phyloP scores from a whole-genome alignment of 2,888 invertebrate species.

The Xanthia togata region DNA sequence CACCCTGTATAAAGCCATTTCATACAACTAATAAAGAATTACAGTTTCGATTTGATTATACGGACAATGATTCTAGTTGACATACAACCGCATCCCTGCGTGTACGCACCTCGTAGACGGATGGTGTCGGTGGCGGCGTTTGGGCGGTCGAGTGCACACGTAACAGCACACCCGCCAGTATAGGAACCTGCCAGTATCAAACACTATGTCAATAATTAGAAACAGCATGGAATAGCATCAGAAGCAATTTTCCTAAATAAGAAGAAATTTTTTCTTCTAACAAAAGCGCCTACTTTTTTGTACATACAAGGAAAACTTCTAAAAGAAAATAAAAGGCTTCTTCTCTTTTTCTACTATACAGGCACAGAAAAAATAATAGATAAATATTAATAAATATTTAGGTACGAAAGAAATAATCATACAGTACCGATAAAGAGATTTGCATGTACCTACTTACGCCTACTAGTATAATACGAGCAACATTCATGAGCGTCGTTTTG shows the following conservation, averaged over 20 bases:
- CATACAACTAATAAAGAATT: not conserved
- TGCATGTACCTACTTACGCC: not conserved
- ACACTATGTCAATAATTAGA: not conserved
- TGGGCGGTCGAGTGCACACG: conserved; percentile 95
- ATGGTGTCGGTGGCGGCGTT: conserved; percentile 85
- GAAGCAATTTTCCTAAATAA: not conserved
- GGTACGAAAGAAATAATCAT: not conserved
- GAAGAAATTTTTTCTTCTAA: not conserved
- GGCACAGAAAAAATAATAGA: not conserved
- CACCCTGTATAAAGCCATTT: too few relatives aligned
- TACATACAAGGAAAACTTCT: not conserved
- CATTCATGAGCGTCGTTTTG: not conserved
- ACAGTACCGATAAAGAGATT: not conserved
- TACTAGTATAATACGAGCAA: not conserved
- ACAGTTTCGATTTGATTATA: not conserved
- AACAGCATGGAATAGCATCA: not conserved
- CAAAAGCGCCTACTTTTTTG: not conserved
- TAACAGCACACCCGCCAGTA: conserved; percentile 98
- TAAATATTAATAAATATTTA: not conserved
- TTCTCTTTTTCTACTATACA: not conserved
- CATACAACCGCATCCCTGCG: not conserved
- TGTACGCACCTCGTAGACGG: conserved; percentile 68
- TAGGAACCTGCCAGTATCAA: conserved; percentile 91
- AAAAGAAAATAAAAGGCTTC: not conserved
- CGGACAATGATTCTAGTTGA: not conserved